Conservation (phyloP, 2,888 invertebrate genomes). For the Phengaris arion region DNA sequence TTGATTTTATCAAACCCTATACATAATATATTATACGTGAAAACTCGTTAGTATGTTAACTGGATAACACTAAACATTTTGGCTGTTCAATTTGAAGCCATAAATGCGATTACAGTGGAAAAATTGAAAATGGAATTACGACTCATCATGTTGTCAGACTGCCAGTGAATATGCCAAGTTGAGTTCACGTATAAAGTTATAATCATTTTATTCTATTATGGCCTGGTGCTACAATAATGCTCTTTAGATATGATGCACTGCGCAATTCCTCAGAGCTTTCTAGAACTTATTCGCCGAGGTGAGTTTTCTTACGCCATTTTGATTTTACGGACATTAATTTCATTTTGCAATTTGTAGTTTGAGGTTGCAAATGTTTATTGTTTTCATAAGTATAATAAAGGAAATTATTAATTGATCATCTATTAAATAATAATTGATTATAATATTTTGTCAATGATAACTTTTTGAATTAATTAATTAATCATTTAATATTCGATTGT, state of each 20-base stretch:
- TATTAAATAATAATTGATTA: no score
- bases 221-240: conserved; percentile 16
- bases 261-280: conserved; percentile 13
- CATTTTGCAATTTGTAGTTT: neutral
- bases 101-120: neutral
- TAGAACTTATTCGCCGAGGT: neutral
- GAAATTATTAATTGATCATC: no score
- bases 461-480: no score
- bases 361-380: neutral
- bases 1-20: no score
- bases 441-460: no score
- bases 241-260: conserved; percentile 26
- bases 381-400: neutral
- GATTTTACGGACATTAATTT: conserved; percentile 16
- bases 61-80: neutral
- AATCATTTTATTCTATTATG: conserved; percentile 32
- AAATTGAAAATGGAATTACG: conserved; percentile 45
- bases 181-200: conserved; percentile 30
- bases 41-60: neutral
- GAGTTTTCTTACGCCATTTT: conserved; percentile 8
- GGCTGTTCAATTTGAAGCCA: neutral
- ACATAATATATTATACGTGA: no score
- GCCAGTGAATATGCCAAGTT: conserved; percentile 4
- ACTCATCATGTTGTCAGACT: conserved; percentile 14
- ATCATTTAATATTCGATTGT: no score